phyloP scores from a whole-genome alignment of 2,888 invertebrate species.

The Cremastinae sp. region DNA sequence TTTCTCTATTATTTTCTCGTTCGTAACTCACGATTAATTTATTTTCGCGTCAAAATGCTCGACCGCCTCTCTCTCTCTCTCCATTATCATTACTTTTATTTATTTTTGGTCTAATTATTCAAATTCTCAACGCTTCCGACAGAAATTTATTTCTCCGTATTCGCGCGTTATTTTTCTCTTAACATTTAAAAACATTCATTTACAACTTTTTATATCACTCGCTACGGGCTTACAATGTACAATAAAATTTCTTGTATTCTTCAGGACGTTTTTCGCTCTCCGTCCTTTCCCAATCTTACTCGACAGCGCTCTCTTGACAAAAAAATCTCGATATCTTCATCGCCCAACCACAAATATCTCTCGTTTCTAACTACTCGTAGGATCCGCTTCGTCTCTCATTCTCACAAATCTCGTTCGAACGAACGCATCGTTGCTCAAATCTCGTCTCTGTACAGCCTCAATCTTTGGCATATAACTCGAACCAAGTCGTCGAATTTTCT shows the following conservation, averaged over 20 bases:
- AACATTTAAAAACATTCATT: conserved; percentile 76
- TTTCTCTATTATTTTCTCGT: conserved; percentile 33
- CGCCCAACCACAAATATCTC: conserved; percentile 12
- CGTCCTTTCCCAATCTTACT: conserved; percentile 20
- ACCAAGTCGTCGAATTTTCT: conserved; percentile 11
- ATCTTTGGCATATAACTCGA: conserved; percentile 53
- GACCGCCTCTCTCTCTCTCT: no score
- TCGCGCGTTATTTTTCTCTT: conserved; percentile 60
- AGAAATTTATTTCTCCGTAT: conserved; percentile 23
- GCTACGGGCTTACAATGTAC: conserved; percentile 66
- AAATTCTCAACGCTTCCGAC: conserved; percentile 39
- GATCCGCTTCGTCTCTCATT: conserved; percentile 19
- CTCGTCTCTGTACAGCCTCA: neutral
- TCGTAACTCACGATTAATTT: conserved; percentile 31
- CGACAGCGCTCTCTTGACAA: conserved; percentile 27
- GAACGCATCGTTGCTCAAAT: no score
- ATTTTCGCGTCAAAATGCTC: conserved; percentile 17
- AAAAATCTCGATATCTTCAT: conserved; percentile 16
- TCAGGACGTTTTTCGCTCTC: conserved; percentile 36
- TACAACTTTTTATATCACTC: conserved; percentile 69
- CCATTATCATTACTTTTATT: conserved; percentile 54
- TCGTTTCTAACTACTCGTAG: conserved; percentile 41
- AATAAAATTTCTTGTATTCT: conserved; percentile 57
- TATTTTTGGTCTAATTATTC: conserved; percentile 43
- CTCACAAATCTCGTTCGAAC: neutral